Base-by-base conservation (phyloP, 2,113 vertebrate genomes). In the Siniperca chuatsi region DNA sequence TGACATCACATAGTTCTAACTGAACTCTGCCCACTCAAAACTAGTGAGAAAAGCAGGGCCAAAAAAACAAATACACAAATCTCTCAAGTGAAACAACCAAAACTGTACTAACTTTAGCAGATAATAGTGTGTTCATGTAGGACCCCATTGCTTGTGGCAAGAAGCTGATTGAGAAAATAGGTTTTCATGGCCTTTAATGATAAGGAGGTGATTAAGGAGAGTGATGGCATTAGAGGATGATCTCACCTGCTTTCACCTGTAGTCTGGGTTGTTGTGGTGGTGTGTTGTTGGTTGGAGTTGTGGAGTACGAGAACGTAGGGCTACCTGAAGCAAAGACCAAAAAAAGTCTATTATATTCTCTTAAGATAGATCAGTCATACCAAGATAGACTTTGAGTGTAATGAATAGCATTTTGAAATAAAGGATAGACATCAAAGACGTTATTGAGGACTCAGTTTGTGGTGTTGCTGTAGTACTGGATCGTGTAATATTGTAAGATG, bases 221-320 rank as follows among this genome's bases (percentile, higher is more conserved):
- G 8, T n/a, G 7, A 25, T 25, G 25, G 25, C 25, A 25, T 25
- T 25, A 25, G 25, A 25, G 25, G 33, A 18, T 23, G 48, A 37
- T 40, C 93, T 90, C 67, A 97, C 96, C 97, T 79, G 96, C 92
- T 95, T 97, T 97, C 78, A 97, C 96, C 75, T 96, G 95, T 84
- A 95, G 88, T 81, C 96, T 90, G 9, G 95, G 95, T 2, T 94
- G 94, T 29, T 92, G 96, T 29, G 94, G 95, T 4, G 91, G 94
- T 21, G 96, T 94, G 87, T 85, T 94, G 90, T 87, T 96, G 84
- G 94, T 92, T 0, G 95, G 93, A 12, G 94, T 90, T 52, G 95
- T 86, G 3, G 97, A 81, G 81, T 97, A 97, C 0, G 96, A 95
- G 90, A 97, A 97, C 0, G 97, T 96, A 1, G 96, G 96, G 76